Conservation (phyloP, 2,113 vertebrate species). For the Mandrillus leucophaeus region DNA sequence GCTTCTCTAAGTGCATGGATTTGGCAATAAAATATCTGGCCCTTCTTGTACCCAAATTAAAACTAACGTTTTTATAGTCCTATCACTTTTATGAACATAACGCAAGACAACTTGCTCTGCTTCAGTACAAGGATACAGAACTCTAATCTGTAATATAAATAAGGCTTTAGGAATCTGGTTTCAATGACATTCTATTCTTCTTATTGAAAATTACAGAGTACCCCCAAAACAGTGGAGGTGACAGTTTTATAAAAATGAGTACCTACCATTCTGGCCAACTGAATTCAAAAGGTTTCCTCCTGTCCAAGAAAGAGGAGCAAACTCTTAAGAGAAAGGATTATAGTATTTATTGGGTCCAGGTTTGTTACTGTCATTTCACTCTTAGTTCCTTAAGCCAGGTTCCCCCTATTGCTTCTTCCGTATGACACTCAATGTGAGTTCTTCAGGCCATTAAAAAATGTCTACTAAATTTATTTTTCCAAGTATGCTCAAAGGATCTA, state of each 20-base stretch:
- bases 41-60: neutral
- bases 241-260: neutral
- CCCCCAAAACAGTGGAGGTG: neutral
- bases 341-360: neutral
- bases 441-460: slow-evolving; percentile 54
- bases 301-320: neutral
- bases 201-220: neutral
- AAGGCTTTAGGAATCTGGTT: neutral
- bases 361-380: neutral
- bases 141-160: neutral
- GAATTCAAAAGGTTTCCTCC: neutral
- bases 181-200: neutral
- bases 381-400: neutral
- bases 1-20: neutral
- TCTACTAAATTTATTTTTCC: slow-evolving; percentile 66
- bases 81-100: neutral
- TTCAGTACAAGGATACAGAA: neutral
- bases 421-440: neutral
- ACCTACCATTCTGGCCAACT: neutral
- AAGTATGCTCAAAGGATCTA: slow-evolving; percentile 43
- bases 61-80: neutral
- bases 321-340: neutral
- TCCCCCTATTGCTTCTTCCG: neutral
- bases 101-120: neutral
- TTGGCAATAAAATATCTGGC: neutral